Evolutionary conservation across 2,888 invertebrate species (phyloP), one percentile per base, ranked within the genome.

Genomic region (Seira musarum): DNA sequence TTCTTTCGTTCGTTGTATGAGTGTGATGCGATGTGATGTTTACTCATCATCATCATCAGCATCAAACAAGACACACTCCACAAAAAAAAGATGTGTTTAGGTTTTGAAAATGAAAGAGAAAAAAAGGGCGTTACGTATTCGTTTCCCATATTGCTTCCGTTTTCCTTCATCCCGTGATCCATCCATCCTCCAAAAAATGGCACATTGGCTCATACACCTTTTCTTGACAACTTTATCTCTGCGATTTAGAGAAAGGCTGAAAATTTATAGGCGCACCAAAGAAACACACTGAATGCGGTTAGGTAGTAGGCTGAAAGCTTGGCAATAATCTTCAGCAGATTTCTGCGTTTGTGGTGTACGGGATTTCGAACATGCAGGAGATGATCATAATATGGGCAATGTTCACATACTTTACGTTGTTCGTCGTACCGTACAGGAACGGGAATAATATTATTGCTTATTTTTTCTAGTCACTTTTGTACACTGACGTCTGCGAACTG

Each of bases 141-240:
- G 63, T 46, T 63, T 71, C 66, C 61, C 71, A 46, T 78, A 71
- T 63, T 63, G 46, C 78, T 78, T 78, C 78, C 78, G 78, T 71
- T 71, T 71, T 25, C 66, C 21, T 71, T 66, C 40, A 22, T 71
- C 3, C 60, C n/a, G 49, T 49, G 49, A 49, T 70, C 60, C 35
- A 46, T 64, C 69, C 30, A 30, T 71, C 57, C 57, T 70, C 76
- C 60, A 60, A 60, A 60, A 65, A 76, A 76, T 76, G 69, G 49
- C 69, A 40, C 49, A 68, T 69, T 69, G 21, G 40, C 49, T 46
- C n/a, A 49, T 60, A 67, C n/a, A 19, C 21, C 49, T 67, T 46
- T 21, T 67, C 35, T 46, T 67, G 15, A 46, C 22, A 67, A 15
- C 46, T 67, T 67, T 66, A 35, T 66, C 19, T 66, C 17, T 17